These are phyloP conservation scores for Donacobius atricapilla DNA, from an alignment of 2,113 vertebrate species.

Conservation along the genomic window DNA sequence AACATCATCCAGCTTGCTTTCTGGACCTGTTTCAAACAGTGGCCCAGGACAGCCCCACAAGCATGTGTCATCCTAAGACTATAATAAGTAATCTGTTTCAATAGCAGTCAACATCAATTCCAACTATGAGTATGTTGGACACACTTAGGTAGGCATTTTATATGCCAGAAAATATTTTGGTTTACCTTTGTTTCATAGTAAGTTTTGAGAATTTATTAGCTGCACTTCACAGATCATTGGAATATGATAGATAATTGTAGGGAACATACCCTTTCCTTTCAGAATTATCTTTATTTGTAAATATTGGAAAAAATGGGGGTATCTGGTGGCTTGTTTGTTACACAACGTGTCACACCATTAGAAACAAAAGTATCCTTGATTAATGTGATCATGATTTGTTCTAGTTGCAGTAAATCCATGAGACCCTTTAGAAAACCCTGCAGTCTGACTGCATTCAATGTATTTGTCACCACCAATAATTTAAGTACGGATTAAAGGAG, in stretches of 20 bases:
- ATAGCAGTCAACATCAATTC: background rate
- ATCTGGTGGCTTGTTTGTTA: background rate
- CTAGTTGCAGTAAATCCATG: background rate
- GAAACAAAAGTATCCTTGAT: background rate
- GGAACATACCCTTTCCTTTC: background rate
- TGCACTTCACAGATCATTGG: background rate
- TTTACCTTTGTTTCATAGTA: background rate
- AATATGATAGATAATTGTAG: background rate
- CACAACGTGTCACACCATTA: rapidly evolving
- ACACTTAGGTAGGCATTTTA: background rate
- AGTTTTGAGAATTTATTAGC: background rate
- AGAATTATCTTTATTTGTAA: background rate
- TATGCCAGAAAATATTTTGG: background rate
- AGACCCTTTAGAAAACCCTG: background rate
- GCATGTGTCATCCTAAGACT: background rate
- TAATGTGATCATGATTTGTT: background rate
- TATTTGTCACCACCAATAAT: background rate
- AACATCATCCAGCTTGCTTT: background rate
- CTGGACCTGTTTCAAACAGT: background rate
- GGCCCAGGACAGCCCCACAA: background rate
- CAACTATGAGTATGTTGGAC: background rate
- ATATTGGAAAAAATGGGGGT: background rate
- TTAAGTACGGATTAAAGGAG: background rate
- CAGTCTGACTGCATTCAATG: background rate
- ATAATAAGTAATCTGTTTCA: background rate